Conservation (phyloP, 1,140 invertebrate genomes). For the Phenacoccus solenopsis region DNA sequence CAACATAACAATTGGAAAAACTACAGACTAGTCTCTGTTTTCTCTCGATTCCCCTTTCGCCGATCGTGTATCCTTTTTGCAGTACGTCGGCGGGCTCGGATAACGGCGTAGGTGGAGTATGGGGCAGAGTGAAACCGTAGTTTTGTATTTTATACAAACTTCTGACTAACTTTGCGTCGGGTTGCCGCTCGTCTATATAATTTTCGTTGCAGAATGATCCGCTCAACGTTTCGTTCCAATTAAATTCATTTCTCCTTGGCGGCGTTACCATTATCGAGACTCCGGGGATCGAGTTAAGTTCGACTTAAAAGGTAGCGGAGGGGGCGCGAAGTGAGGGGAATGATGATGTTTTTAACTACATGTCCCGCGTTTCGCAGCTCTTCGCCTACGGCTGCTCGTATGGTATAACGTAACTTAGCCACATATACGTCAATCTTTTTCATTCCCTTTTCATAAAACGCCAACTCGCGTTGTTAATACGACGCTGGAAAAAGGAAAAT, state of each 20-base stretch:
- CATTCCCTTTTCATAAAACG: background rate
- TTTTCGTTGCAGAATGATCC: slow-evolving; percentile 1
- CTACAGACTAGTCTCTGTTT: background rate
- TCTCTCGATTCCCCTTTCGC: background rate
- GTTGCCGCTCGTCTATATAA: background rate
- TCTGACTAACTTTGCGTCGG: background rate
- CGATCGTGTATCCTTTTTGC: background rate
- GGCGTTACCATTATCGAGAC: background rate
- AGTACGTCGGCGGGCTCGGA: too few relatives aligned
- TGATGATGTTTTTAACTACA: background rate
- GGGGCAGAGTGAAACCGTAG: background rate
- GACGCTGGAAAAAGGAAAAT: background rate
- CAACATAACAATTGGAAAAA: background rate
- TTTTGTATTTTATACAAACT: slow-evolving; percentile 3
- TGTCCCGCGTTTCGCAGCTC: background rate
- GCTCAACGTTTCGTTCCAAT: slow-evolving; percentile 1
- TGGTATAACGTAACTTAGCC: background rate
- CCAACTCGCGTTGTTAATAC: background rate
- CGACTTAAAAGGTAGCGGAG: background rate
- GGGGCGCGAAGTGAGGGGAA: background rate
- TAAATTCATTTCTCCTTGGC: background rate
- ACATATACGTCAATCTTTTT: background rate
- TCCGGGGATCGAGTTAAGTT: background rate
- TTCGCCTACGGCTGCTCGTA: background rate
- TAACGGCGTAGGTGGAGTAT: background rate